These are phyloP conservation scores for Chloroclysta siterata DNA, from an alignment of 2,888 invertebrate species.

Conservation along the genomic window DNA sequence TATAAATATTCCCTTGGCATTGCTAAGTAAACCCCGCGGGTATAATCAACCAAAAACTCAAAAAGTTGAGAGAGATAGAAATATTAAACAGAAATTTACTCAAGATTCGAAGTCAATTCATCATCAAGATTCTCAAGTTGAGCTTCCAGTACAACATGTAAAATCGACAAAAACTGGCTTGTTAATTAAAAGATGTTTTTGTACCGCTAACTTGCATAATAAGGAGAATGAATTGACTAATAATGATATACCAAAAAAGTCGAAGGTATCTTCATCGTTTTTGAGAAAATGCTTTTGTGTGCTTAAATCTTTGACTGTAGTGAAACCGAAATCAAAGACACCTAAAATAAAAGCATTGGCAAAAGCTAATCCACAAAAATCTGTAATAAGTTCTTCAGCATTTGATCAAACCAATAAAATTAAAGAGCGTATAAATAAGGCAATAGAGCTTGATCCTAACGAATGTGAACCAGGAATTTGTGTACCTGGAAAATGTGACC, in stretches of 20 bases:
- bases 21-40: conserved; percentile 4
- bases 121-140: conserved; percentile 21
- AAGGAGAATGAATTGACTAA: not conserved
- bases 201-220: conserved; percentile 48
- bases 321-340: not conserved
- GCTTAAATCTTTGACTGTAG: conserved; percentile 5
- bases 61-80: conserved; percentile 30
- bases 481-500: conserved; percentile 54
- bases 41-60: conserved; percentile 11
- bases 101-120: conserved; percentile 15
- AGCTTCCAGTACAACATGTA: conserved; percentile 26
- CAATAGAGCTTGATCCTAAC: conserved; percentile 25
- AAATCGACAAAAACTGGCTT: conserved; percentile 29
- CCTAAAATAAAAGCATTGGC: conserved; percentile 3
- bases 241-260: not conserved
- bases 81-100: conserved; percentile 23
- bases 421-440: conserved; percentile 33
- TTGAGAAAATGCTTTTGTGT: conserved; percentile 12
- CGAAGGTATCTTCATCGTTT: conserved; percentile 1
- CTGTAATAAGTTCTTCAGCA: conserved; percentile 1
- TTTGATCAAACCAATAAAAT: conserved; percentile 19
- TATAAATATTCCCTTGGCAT: not conserved
- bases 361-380: conserved; percentile 2
- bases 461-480: conserved; percentile 52
- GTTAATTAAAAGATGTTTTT: conserved; percentile 53